Percentiles rank a stretch among this genome's conserved stretches.
phyloP scores from a whole-genome alignment of 2,797 vertebrate species.

The Chaunax sp. region DNA sequence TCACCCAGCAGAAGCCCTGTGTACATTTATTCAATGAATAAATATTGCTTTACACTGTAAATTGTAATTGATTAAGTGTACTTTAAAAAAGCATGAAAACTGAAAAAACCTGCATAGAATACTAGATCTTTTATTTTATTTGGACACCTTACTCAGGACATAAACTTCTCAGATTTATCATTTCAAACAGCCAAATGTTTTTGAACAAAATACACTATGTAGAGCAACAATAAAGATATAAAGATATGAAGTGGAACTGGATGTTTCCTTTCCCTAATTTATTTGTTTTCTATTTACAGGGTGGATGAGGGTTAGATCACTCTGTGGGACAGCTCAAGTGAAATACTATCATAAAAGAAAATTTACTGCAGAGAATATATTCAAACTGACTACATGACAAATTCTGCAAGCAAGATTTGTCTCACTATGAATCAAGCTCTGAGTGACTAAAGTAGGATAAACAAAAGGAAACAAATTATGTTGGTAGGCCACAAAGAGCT shows the following conservation, averaged over 20 bases:
- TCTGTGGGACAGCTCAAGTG: conserved; percentile 9
- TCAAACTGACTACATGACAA: conserved; percentile 53
- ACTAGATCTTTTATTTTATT: too few relatives aligned
- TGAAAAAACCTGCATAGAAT: too few relatives aligned
- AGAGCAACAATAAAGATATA: not conserved
- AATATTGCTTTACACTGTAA: not conserved
- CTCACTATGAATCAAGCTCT: conserved; percentile 69
- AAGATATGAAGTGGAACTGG: not conserved
- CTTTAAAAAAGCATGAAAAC: too few relatives aligned
- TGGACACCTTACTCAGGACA: too few relatives aligned
- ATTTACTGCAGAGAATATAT: conserved; percentile 49
- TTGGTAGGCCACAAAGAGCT: conserved; percentile 70
- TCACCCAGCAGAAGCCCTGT: conserved; percentile 7
- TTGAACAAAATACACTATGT: too few relatives aligned
- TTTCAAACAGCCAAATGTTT: not conserved
- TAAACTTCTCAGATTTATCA: too few relatives aligned
- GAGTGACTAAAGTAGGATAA: conserved; percentile 68
- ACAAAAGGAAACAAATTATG: conserved; percentile 71
- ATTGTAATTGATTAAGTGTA: too few relatives aligned
- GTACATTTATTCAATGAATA: conserved; percentile 8
- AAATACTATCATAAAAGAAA: conserved; percentile 18
- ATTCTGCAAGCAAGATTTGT: conserved; percentile 59
- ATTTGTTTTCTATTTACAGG: not conserved
- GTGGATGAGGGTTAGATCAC: not conserved
- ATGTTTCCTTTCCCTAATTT: conserved; percentile 9